A percentile compares a stretch with the other conserved stretches of the same genome.
Evolutionary conservation across 2,888 invertebrate species (phyloP).

Genomic region (Kryphioiulus occultus): DNA sequence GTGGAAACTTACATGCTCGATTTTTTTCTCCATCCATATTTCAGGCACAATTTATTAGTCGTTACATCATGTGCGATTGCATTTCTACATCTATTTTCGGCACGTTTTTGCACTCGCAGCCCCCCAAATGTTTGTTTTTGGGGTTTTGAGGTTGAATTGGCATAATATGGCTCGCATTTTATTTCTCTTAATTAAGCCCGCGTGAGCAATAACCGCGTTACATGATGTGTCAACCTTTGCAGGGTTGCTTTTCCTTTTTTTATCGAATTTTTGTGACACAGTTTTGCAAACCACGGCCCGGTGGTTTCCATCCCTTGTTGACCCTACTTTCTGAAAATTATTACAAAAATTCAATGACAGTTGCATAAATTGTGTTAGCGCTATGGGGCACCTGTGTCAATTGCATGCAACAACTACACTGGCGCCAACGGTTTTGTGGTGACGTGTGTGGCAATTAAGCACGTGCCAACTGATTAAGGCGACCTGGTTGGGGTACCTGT

Average conservation of each 20-base stretch:
- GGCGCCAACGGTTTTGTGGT: no score
- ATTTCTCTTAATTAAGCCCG: neutral
- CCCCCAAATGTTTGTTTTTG: neutral
- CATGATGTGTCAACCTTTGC: neutral
- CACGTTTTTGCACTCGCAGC: neutral
- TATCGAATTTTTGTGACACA: neutral
- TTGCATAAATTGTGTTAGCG: no score
- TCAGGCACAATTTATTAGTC: neutral
- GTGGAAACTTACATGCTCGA: slow-evolving; percentile 31
- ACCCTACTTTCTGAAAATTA: no score
- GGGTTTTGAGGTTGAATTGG: slow-evolving; percentile 14
- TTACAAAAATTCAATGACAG: no score
- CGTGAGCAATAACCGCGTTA: neutral
- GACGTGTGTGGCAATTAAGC: neutral
- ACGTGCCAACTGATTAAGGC: neutral
- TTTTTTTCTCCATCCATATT: neutral
- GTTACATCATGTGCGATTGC: neutral
- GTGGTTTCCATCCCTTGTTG: neutral
- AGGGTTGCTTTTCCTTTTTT: neutral
- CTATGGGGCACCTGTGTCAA: no score
- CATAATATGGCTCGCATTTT: neutral
- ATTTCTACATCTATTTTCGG: neutral
- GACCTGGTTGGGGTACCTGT: neutral
- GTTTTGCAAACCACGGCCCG: neutral
- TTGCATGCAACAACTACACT: no score